Percentiles rank a stretch among this genome's conserved stretches.
Conservation (phyloP, 2,113 vertebrate species). For the Misgurnus anguillicaudatus region DNA sequence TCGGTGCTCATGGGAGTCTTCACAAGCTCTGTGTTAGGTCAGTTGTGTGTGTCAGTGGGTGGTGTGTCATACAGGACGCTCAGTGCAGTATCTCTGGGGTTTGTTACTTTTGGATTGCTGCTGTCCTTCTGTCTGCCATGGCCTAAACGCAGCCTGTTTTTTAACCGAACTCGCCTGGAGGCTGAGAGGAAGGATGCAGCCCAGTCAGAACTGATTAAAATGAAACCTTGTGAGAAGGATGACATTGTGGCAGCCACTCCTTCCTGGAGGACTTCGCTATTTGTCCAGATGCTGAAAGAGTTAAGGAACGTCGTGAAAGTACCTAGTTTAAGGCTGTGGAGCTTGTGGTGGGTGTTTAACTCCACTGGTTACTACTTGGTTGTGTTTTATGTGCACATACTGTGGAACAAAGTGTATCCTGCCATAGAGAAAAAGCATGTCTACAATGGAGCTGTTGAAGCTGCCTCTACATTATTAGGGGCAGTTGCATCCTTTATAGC, state of each 20-base stretch:
- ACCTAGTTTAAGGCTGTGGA: constrained; percentile 89
- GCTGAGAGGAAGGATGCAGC: fast-evolving
- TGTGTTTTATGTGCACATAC: constrained; percentile 89
- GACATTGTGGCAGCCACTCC: not conserved
- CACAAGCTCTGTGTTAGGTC: constrained; percentile 88
- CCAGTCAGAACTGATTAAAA: constrained; percentile 62
- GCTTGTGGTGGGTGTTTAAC: constrained; percentile 94
- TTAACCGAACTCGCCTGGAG: constrained; percentile 67
- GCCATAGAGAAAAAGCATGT: constrained; percentile 57
- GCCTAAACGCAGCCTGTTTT: constrained; percentile 89
- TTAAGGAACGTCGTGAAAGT: constrained; percentile 60
- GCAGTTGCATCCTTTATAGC: constrained; percentile 80
- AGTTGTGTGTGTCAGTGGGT: constrained; percentile 78
- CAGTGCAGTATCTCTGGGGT: constrained; percentile 81
- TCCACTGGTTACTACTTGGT: constrained; percentile 93
- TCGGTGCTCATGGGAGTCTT: constrained; percentile 89
- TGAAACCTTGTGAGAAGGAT: constrained; percentile 31
- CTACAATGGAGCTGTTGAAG: constrained; percentile 93
- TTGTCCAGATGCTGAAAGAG: constrained; percentile 82
- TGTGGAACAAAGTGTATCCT: constrained; percentile 81
- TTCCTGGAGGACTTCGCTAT: constrained; percentile 65
- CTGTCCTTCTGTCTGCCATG: constrained; percentile 84
- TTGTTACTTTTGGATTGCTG: constrained; percentile 79
- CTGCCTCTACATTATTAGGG: constrained; percentile 90
- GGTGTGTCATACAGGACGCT: constrained; percentile 69